Percentiles rank a stretch among this genome's conserved stretches.
These are phyloP conservation scores for Apodemus agrarius DNA, from an alignment of 2,797 vertebrate species.

Conservation along the genomic window DNA sequence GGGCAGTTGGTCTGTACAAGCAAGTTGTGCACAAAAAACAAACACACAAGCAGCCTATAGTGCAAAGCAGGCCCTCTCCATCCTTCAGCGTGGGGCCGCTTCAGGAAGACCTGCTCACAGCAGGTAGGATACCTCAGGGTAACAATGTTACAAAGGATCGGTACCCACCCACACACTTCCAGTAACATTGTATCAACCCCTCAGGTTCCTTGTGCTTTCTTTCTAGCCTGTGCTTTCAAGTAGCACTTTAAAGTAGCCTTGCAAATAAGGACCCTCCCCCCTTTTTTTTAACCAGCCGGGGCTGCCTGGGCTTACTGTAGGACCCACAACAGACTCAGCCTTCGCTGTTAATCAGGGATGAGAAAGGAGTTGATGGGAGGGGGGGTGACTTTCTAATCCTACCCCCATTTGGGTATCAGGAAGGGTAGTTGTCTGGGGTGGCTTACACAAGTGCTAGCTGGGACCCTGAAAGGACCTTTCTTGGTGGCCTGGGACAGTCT, in stretches of 20 bases:
- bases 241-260: conserved; percentile 45
- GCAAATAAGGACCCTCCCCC: not conserved
- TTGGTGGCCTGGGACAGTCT: not conserved
- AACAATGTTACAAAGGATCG: conserved; percentile 46
- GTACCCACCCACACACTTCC: not conserved
- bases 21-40: conserved; percentile 85
- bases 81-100: not conserved
- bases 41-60: conserved; percentile 88
- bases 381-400: not conserved
- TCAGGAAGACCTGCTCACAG: not conserved
- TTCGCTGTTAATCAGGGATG: not conserved
- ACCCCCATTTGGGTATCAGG: not conserved
- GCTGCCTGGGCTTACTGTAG: not conserved
- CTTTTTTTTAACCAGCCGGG: not conserved
- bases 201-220: not conserved
- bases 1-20: conserved; percentile 87
- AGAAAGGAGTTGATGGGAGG: not conserved
- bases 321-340: not conserved
- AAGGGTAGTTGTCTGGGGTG: not conserved
- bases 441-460: conserved; percentile 63
- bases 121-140: not conserved
- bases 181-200: not conserved
- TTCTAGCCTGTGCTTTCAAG: not conserved
- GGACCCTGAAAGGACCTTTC: conserved; percentile 34
- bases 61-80: conserved; percentile 86